phyloP scores from a whole-genome alignment of 1,140 invertebrate species.

The Psix sp. region DNA sequence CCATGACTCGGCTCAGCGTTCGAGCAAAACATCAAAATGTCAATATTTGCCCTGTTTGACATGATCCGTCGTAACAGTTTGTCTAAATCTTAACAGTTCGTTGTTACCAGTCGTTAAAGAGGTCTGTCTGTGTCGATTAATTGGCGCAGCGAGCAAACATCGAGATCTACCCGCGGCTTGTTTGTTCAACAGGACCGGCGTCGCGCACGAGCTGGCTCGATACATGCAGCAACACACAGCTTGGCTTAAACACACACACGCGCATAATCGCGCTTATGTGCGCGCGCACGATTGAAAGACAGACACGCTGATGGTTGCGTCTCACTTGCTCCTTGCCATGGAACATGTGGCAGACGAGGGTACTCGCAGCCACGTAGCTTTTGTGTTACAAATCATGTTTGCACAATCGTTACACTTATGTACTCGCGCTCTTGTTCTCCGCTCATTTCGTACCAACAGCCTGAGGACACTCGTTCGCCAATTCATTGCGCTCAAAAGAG shows the following conservation, averaged over 20 bases:
- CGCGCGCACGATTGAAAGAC: slow-evolving; percentile 17
- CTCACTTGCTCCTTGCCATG: slow-evolving; percentile 22
- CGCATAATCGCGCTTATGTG: not conserved
- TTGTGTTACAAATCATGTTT: slow-evolving; percentile 78
- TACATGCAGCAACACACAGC: slow-evolving; percentile 27
- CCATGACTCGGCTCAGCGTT: too few relatives aligned
- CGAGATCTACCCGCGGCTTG: slow-evolving; percentile 65
- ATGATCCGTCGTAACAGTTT: slow-evolving; percentile 21
- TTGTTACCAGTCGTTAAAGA: slow-evolving; percentile 28
- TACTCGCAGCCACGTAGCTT: slow-evolving; percentile 69
- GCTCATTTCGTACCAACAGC: slow-evolving; percentile 68
- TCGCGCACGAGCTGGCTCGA: slow-evolving; percentile 42
- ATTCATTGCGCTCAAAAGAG: slow-evolving; percentile 59
- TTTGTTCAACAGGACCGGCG: slow-evolving; percentile 65
- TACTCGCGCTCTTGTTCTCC: slow-evolving; percentile 52
- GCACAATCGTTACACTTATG: slow-evolving; percentile 73
- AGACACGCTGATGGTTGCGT: slow-evolving; percentile 1
- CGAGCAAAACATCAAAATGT: not conserved
- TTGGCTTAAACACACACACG: slow-evolving; percentile 17
- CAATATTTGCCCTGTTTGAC: slow-evolving; percentile 17
- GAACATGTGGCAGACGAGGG: slow-evolving; percentile 75
- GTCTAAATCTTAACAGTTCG: slow-evolving; percentile 23
- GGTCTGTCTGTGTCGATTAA: slow-evolving; percentile 65
- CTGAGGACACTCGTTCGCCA: slow-evolving; percentile 68
- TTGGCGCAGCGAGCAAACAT: slow-evolving; percentile 71